These are phyloP conservation scores for Helarctos malayanus DNA, from an alignment of 2,797 vertebrate genomes.

Conservation along the genomic window DNA sequence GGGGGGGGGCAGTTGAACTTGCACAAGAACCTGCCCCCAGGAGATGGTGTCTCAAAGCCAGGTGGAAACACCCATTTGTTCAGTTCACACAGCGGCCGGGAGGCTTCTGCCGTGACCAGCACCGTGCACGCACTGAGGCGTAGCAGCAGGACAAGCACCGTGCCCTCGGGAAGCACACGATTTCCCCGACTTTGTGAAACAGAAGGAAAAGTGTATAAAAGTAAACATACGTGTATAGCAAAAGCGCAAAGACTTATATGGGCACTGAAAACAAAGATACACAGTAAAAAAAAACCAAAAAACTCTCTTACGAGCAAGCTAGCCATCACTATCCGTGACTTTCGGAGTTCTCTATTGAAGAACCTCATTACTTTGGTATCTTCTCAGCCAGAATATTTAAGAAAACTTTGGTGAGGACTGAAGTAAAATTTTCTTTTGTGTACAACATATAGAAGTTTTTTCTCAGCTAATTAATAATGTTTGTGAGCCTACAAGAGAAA, in stretches of 20 bases:
- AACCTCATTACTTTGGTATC: background rate
- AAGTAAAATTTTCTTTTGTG: conserved; percentile 29
- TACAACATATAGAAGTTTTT: conserved; percentile 31
- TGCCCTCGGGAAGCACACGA: too few species aligned
- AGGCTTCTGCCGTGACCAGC: accelerated
- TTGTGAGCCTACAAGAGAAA: conserved; percentile 36
- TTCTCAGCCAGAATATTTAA: conserved; percentile 30
- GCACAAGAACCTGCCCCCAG: background rate
- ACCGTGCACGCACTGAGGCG: accelerated
- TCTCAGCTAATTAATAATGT: background rate
- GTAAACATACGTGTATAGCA: background rate
- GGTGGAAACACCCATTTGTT: accelerated
- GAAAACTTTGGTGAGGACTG: conserved; percentile 30
- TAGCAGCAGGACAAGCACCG: accelerated
- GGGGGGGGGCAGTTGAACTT: too few species aligned
- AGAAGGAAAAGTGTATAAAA: background rate
- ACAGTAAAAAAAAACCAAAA: too few species aligned
- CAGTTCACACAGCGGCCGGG: accelerated
- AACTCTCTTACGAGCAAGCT: background rate
- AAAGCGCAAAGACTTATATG: background rate
- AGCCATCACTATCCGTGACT: background rate
- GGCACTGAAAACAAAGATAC: background rate
- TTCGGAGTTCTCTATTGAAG: conserved; percentile 5
- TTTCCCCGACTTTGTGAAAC: accelerated
- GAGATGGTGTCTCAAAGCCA: background rate